phyloP scores from a whole-genome alignment of 2,888 invertebrate species.

The Hesperia comma region DNA sequence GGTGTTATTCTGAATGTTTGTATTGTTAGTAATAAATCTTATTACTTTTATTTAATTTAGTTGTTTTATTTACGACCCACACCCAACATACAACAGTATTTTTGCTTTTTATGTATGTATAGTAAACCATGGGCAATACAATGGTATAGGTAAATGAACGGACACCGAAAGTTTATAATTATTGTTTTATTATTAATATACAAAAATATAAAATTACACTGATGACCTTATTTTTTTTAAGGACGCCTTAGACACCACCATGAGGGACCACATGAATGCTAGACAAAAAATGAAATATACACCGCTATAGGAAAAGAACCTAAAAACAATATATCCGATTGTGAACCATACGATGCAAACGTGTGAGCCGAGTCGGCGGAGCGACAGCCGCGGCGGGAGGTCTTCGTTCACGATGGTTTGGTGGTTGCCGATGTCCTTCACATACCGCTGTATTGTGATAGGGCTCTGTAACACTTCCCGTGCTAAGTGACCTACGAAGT shows the following conservation, averaged over 20 bases:
- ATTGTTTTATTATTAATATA: conserved; percentile 38
- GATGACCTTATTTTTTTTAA: conserved; percentile 61
- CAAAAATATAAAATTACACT: conserved; percentile 32
- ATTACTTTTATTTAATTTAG: too few species aligned
- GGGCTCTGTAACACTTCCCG: conserved; percentile 87
- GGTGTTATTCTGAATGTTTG: too few species aligned
- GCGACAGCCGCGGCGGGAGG: conserved; percentile 87
- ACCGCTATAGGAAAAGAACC: conserved; percentile 80
- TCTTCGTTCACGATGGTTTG: conserved; percentile 82
- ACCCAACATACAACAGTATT: too few species aligned
- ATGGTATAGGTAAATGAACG: too few species aligned
- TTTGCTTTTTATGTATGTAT: too few species aligned
- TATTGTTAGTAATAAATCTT: too few species aligned
- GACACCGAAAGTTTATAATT: neutral
- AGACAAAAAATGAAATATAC: conserved; percentile 76
- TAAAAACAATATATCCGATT: conserved; percentile 79
- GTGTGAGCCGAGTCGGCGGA: conserved; percentile 87
- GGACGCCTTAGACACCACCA: conserved; percentile 77
- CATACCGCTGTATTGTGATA: conserved; percentile 84
- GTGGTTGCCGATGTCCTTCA: conserved; percentile 84
- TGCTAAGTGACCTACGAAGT: conserved; percentile 85
- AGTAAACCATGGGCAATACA: too few species aligned
- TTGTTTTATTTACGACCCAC: too few species aligned
- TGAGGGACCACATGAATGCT: conserved; percentile 72
- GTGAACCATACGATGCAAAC: conserved; percentile 81